Evolutionary conservation across 2,113 vertebrate genomes (phyloP), one percentile per base, ranked within the genome.

Genomic region (Calyptommatus sinebrachiatus): DNA sequence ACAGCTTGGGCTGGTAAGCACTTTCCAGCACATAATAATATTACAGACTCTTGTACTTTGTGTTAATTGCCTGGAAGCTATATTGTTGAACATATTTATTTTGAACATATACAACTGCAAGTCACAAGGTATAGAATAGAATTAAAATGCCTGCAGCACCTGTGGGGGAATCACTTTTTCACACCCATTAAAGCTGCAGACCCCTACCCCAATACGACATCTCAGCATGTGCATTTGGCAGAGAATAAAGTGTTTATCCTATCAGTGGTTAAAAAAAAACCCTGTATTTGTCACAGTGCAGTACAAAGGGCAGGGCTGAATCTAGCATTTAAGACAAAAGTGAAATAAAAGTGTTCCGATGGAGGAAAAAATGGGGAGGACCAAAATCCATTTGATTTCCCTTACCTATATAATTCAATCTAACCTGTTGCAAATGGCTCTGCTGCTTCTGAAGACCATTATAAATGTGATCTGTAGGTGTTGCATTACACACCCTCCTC

Each of bases 371-470:
- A 16, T 21, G 16, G 18, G 69, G 41, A 28, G 53, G 21, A 3
- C 11, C 46, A 9, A 20, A 50, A 14, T 12, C 9, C n/a, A 21
- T 48, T 46, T 73, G 63, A 48, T 83, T 61, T 73, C 28, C 62
- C 24, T 61, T 57, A 16, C 45, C 68, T 62, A 21, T 45, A 41
- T 77, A 76, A 65, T 76, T 82, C 29, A 41, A 77, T 50, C 18
- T 24, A 78, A 1, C 53, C 48, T 68, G 12, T 68, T 61, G 62
- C n/a, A 74, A 46, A 41, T 60, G 35, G 61, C 29, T 82, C 1
- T 77, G 74, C 61, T 73, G 28, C 63, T 74, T 73, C 63, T 78
- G 63, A 63, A 74, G 73, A 20, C 62, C 50, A 78, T 74, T 74
- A 48, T 67, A 35, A 53, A 69, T 83, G 53, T 76, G 68, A 69